Evolutionary conservation across 2,113 vertebrate genomes (phyloP).

Genomic region (Accipiter cooperii): DNA sequence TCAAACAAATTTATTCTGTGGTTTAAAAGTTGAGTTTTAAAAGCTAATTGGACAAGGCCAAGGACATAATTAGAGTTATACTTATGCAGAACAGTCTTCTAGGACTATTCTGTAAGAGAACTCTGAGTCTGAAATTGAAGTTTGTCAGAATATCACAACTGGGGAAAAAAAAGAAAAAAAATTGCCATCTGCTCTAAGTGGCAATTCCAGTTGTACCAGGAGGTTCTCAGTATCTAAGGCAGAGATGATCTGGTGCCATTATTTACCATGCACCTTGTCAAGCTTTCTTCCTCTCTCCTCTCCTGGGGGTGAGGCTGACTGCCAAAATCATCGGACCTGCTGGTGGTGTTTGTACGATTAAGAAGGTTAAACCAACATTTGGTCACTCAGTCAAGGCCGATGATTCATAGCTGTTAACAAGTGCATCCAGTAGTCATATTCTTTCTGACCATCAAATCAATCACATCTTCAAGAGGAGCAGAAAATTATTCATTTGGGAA

Average conservation of each 20-base stretch:
- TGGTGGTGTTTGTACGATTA: not conserved
- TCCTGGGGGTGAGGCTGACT: not conserved
- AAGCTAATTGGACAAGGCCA: conserved; percentile 12
- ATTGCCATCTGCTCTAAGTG: not conserved
- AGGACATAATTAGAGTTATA: conserved; percentile 22
- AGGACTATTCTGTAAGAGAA: not conserved
- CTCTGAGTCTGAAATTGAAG: not conserved
- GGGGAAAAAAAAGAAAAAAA: not conserved
- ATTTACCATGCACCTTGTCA: not conserved
- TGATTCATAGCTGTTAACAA: not conserved
- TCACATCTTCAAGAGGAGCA: not conserved
- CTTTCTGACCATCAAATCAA: not conserved
- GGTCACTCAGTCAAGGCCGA: not conserved
- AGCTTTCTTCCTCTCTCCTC: not conserved
- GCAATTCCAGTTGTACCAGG: not conserved
- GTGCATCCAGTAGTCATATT: not conserved
- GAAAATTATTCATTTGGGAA: not conserved
- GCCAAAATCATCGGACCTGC: not conserved
- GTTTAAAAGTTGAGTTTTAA: not conserved
- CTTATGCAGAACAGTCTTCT: not conserved
- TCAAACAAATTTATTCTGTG: not conserved
- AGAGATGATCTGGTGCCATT: not conserved
- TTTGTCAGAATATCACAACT: not conserved
- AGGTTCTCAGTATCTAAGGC: not conserved
- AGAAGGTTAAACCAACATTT: not conserved